Evolutionary conservation across 2,797 vertebrate genomes (phyloP), one percentile per base, ranked within the genome.

Genomic region (Varecia variegata): DNA sequence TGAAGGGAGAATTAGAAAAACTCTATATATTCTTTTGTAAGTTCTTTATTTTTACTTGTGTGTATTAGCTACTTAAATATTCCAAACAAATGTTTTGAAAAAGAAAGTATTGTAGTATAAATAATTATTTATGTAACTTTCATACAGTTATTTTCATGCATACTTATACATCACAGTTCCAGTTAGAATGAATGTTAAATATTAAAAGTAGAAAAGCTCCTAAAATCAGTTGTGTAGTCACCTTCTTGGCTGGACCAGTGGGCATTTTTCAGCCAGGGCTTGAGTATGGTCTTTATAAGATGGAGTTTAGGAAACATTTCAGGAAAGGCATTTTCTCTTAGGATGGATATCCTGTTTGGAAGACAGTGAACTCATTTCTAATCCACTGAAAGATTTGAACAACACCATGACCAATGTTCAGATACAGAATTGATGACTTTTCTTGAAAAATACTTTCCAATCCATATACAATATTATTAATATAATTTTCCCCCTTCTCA

Each of bases 401-500:
- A 85, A 73, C 35, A 76, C 79, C 43, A 30, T 6, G 47, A 87
- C 32, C 11, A 7, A 14, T 67, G 20, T 68, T 94, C 43, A 81
- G 21, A 71, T 9, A 74, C 27, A 68, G 43, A 85, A 80, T 21
- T 68, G 43, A 45, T 30, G 12, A 58, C 20, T 50, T 70, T 54
- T 65, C 58, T 81, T 88, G 76, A 90, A 85, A 95, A 79, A n/a
- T 60, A 43, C 50, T 82, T 94, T 92, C 50, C 38, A 86, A 40
- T 7, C 50, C 5, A 18, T 38, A 35, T 56, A n/a, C 0, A 13
- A 35, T 67, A 47, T 45, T 79, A 38, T 56, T 56, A 23, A 56
- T 56, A 56, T 27, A 54, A 77, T 93, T 76, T n/a, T 40, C 47
- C 27, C 43, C 43, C 74, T 38, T 18, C 47, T 60, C 52, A 71